Percentiles rank a stretch among this genome's conserved stretches.
phyloP scores from a whole-genome alignment of 2,797 vertebrate species.

The Mormyrus proboscirostris region DNA sequence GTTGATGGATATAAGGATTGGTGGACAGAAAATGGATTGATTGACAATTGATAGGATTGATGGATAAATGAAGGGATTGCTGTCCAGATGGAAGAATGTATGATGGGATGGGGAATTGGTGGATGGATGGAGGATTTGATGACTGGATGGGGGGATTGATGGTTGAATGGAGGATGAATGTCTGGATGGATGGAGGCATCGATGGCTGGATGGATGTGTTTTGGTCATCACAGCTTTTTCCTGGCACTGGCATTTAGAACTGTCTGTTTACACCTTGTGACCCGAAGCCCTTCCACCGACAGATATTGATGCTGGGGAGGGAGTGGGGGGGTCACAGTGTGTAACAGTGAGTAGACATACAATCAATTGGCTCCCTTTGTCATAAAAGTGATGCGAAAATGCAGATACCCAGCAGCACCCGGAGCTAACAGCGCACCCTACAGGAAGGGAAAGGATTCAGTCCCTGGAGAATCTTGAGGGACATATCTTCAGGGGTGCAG shows the following conservation, averaged over 20 bases:
- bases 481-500: background rate
- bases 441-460: background rate
- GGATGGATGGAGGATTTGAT: background rate
- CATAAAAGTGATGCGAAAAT: background rate
- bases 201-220: background rate
- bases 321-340: background rate
- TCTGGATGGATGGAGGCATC: background rate
- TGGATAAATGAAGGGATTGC: background rate
- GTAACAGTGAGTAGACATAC: background rate
- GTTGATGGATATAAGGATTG: background rate
- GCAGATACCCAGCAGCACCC: background rate
- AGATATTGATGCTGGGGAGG: background rate
- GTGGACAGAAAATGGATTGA: background rate
- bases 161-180: background rate
- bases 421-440: background rate
- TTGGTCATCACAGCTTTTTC: background rate
- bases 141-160: background rate
- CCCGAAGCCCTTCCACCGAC: background rate
- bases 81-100: no score
- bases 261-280: background rate
- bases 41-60: background rate
- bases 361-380: background rate
- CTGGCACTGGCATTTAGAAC: background rate
- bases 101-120: background rate
- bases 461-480: background rate